phyloP scores from a whole-genome alignment of 2,113 vertebrate genomes.

The Tetrao urogallus region DNA sequence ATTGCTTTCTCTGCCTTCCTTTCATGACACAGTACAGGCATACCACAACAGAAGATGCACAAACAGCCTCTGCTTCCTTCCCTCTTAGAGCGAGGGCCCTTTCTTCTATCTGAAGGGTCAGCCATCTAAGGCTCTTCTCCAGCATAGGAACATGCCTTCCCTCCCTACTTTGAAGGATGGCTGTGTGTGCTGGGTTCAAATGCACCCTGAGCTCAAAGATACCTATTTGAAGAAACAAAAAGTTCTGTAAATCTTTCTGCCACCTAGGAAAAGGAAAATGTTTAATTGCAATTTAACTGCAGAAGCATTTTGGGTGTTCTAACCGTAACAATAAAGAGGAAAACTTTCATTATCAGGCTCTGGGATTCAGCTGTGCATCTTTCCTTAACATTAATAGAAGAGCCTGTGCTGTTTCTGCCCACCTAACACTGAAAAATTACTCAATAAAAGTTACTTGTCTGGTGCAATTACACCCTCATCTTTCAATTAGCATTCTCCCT shows the following conservation, averaged over 20 bases:
- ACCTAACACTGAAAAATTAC: constrained; percentile 70
- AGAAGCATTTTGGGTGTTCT: background rate
- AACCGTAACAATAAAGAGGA: constrained; percentile 25
- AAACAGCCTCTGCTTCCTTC: constrained; percentile 26
- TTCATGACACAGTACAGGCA: constrained; percentile 20
- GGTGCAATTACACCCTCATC: constrained; percentile 60
- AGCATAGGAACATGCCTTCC: background rate
- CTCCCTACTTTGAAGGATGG: background rate
- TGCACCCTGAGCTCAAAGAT: background rate
- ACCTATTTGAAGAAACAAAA: background rate
- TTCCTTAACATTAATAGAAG: constrained; percentile 2
- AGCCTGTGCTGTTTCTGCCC: constrained; percentile 18
- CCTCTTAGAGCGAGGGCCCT: constrained; percentile 48
- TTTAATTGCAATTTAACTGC: constrained; percentile 12
- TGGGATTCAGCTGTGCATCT: constrained; percentile 38
- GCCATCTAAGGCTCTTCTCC: constrained; percentile 46
- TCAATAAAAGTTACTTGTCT: constrained; percentile 69
- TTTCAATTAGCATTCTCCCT: constrained; percentile 59
- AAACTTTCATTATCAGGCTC: constrained; percentile 27
- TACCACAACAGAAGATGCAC: background rate
- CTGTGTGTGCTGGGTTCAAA: background rate
- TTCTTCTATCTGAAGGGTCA: constrained; percentile 61
- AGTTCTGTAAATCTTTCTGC: background rate
- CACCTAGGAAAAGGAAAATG: background rate
- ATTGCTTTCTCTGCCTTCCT: constrained; percentile 36